Conservation (phyloP, 2,797 vertebrate species). For the Halcyon smyrnensis region DNA sequence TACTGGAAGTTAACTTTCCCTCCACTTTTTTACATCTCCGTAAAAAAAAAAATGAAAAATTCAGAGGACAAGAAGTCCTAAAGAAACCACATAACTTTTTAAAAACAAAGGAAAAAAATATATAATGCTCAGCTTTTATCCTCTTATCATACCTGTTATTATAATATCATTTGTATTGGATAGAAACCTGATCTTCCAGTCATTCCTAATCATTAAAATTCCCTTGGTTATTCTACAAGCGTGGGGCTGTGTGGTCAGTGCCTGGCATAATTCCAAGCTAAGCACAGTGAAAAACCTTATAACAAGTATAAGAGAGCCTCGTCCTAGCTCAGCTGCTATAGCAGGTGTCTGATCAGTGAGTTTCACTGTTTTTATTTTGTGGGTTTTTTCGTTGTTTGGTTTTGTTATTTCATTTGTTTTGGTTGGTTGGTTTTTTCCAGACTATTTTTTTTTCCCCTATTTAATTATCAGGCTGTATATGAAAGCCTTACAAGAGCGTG, state of each 20-base stretch:
- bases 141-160: background rate
- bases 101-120: background rate
- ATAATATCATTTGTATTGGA: background rate
- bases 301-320: background rate
- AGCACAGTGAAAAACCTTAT: slow-evolving; percentile 18
- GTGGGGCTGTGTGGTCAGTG: background rate
- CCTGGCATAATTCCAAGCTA: slow-evolving; percentile 9
- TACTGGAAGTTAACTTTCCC: background rate
- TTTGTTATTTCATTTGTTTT: too few relatives aligned
- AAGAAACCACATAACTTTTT: background rate
- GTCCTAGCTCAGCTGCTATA: background rate
- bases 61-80: background rate
- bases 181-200: background rate
- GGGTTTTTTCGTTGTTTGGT: background rate
- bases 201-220: background rate
- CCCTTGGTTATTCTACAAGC: background rate
- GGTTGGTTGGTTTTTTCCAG: background rate
- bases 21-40: background rate
- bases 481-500: background rate
- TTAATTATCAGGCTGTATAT: background rate
- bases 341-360: background rate
- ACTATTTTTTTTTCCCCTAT: rapidly evolving
- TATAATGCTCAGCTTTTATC: background rate
- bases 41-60: background rate
- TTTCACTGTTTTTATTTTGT: background rate